Base-by-base conservation (phyloP, 2,797 vertebrate species). In the Percopsis omiscomaycus region DNA sequence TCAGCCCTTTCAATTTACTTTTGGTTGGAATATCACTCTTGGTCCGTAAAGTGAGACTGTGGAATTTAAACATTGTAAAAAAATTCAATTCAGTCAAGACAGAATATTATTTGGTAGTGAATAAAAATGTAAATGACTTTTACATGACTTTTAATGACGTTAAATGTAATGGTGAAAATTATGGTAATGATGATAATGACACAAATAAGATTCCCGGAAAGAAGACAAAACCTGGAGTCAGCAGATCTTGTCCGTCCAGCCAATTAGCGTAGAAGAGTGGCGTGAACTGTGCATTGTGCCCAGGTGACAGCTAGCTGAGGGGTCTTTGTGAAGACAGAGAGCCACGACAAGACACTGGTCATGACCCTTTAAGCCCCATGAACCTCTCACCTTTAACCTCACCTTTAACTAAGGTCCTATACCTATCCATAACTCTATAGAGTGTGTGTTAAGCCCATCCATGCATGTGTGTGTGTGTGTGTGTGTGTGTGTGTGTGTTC, bases 401-500 rank as follows among this genome's bases (percentile, higher is more conserved):
- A 14, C 12, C 53, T 30, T 14, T 46, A 28, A 42, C 30, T 22
- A 42, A 61, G 15, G 2, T 11, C 46, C 58, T 30, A 55, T 15
- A 10, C 37, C 55, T 56, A n/a, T 10, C 50, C 50, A 3, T 44
- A 42, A 3, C 55, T 32, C 2, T 59, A 59, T 15, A 51, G 22
- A 22, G 50, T 52, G 16, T 27, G 5, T 52, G n/a, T 27, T 22
- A 22, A 22, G 16, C 16, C 9, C 49, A 27, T 52, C n/a, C 10
- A 16, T 52, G 50, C 49, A 50, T 45, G 27, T 42, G 59, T 50
- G 28, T 37, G 5, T 49, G 27, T 49, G 27, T 60, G 45, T 27
- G 37, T 46, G n/a, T 37, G 56, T 58, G 56, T 27, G 58, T 61
- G 48, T 15, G 54, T 14, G 30, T 30, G 14, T 55, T 30, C n/a